Conservation (phyloP, 1,140 invertebrate genomes). For the Pomacea maculata region DNA sequence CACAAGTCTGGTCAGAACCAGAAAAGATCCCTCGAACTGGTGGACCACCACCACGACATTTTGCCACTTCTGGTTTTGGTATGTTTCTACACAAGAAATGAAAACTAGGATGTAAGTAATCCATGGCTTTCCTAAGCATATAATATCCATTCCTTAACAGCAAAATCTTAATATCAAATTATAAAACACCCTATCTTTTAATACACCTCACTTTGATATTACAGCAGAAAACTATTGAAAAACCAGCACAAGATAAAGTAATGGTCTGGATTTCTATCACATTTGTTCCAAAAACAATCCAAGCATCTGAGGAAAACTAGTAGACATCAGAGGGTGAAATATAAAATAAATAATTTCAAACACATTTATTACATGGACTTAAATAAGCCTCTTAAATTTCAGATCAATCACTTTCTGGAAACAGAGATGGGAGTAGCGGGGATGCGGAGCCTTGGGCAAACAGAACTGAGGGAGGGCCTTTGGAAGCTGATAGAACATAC, state of each 20-base stretch:
- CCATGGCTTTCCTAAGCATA: not conserved
- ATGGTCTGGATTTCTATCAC: not conserved
- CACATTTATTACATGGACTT: too few species aligned
- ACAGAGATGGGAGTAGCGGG: too few species aligned
- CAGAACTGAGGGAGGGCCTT: too few species aligned
- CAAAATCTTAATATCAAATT: not conserved
- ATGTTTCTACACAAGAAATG: not conserved
- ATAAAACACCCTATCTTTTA: not conserved
- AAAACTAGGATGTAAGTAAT: not conserved
- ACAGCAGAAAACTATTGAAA: not conserved
- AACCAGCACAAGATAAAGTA: not conserved
- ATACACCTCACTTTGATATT: not conserved
- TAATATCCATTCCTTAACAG: not conserved
- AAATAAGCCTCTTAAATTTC: too few species aligned
- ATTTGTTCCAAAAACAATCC: too few species aligned
- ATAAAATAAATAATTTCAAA: too few species aligned
- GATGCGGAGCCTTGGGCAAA: too few species aligned
- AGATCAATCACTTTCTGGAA: not conserved
- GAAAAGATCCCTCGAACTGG: not conserved
- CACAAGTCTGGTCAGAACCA: not conserved
- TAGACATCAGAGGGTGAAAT: too few species aligned
- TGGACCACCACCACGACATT: slow-evolving; percentile 8
- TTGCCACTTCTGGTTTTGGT: not conserved
- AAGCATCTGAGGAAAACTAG: too few species aligned
- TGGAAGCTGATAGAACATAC: too few species aligned